These are phyloP conservation scores for Cecidostiba fungosa DNA, from an alignment of 2,888 invertebrate species.

Conservation along the genomic window DNA sequence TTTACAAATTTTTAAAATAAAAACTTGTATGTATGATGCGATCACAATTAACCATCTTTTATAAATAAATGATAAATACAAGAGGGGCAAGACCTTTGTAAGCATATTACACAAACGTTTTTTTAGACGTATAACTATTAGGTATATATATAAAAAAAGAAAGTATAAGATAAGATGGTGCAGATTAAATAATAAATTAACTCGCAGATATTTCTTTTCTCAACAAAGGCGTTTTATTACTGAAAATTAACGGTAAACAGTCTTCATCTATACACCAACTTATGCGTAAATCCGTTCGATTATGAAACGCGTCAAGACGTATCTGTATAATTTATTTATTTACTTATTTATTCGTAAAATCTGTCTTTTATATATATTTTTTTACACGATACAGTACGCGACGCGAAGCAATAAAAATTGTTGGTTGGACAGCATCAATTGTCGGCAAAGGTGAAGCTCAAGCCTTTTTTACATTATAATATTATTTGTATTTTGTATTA, in stretches of 20 bases:
- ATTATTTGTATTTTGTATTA: conserved; percentile 55
- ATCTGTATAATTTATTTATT: conserved; percentile 62
- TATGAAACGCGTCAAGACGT: conserved; percentile 52
- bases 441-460: conserved; percentile 51
- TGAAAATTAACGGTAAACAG: conserved; percentile 47
- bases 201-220: conserved; percentile 41
- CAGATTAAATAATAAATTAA: conserved; percentile 51
- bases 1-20: conserved; percentile 44
- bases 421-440: conserved; percentile 51
- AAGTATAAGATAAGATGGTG: conserved; percentile 58
- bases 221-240: conserved; percentile 55
- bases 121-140: conserved; percentile 46
- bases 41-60: conserved; percentile 51
- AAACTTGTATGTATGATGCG: conserved; percentile 30
- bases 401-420: conserved; percentile 52
- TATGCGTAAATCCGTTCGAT: conserved; percentile 22
- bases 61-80: conserved; percentile 48
- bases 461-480: conserved; percentile 46
- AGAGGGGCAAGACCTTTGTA: conserved; percentile 37
- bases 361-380: conserved; percentile 59
- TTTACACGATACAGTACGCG: conserved; percentile 55
- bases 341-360: conserved; percentile 63
- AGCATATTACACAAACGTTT: conserved; percentile 51
- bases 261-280: conserved; percentile 56
- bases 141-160: conserved; percentile 48